Evolutionary conservation across 2,888 invertebrate genomes (phyloP).

Genomic region (Steinernema hermaphroditum): DNA sequence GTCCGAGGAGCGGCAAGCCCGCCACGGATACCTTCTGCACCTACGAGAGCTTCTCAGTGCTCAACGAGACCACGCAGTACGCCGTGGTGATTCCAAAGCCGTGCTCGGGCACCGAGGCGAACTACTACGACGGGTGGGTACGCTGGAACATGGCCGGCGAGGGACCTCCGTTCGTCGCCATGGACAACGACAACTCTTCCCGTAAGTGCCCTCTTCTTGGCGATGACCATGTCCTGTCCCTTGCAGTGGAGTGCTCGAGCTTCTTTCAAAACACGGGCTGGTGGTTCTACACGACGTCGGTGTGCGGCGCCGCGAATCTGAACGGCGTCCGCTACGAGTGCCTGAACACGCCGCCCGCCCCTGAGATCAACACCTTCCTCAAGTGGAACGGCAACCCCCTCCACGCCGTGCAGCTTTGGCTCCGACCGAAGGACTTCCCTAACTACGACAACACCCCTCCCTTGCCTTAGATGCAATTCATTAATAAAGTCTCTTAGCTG

Average conservation of each 20-base stretch:
- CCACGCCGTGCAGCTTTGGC: conserved; percentile 24
- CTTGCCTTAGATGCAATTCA: too few species aligned
- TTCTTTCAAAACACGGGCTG: conserved; percentile 54
- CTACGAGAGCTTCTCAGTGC: conserved; percentile 46
- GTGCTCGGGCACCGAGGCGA: conserved; percentile 50
- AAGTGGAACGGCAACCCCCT: conserved; percentile 25
- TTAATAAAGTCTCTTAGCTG: background rate
- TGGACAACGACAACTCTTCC: conserved; percentile 38
- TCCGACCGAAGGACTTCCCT: conserved; percentile 10
- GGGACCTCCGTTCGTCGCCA: conserved; percentile 54
- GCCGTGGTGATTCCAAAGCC: conserved; percentile 45
- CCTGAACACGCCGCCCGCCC: background rate
- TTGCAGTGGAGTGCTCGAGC: conserved; percentile 40
- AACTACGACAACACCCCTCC: conserved; percentile 11
- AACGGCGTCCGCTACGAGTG: conserved; percentile 45
- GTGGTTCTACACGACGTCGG: conserved; percentile 47
- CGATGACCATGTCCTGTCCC: background rate
- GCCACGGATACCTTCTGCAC: conserved; percentile 47
- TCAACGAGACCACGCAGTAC: conserved; percentile 41
- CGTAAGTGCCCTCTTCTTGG: conserved; percentile 5
- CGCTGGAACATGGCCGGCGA: conserved; percentile 46
- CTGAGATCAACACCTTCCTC: conserved; percentile 19
- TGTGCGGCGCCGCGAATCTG: conserved; percentile 54
- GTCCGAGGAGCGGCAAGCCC: conserved; percentile 42
- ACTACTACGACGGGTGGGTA: conserved; percentile 57